A percentile compares a stretch with the other conserved stretches of the same genome.
These are phyloP conservation scores for Melinaea marsaeus DNA, from an alignment of 2,888 invertebrate genomes.

Conservation along the genomic window DNA sequence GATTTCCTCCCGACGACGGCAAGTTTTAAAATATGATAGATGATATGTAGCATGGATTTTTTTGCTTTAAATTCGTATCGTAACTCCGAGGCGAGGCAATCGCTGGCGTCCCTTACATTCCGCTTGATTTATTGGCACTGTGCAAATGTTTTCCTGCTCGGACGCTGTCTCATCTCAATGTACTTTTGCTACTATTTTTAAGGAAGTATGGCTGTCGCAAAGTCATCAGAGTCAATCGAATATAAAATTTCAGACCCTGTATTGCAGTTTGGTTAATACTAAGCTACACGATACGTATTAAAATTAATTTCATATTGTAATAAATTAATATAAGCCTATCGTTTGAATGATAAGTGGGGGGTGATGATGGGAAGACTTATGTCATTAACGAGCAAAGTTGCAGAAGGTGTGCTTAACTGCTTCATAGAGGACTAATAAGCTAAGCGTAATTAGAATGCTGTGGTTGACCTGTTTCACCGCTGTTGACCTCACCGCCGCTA, in stretches of 20 bases:
- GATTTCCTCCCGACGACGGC: slow-evolving; percentile 43
- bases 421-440: slow-evolving; percentile 17
- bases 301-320: neutral
- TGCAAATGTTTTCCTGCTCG: slow-evolving; percentile 8
- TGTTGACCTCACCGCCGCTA: slow-evolving; percentile 11
- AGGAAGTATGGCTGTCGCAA: too few relatives aligned
- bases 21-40: slow-evolving; percentile 47
- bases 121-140: slow-evolving; percentile 34
- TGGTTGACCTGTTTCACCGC: slow-evolving; percentile 19
- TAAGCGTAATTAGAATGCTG: slow-evolving; percentile 19
- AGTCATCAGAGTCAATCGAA: too few relatives aligned
- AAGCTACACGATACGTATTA: neutral
- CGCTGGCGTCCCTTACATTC: slow-evolving; percentile 7
- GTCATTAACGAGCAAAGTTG: slow-evolving; percentile 15
- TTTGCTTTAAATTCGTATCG: slow-evolving; percentile 11
- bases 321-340: neutral
- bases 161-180: slow-evolving; percentile 14
- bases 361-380: neutral
- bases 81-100: slow-evolving; percentile 15
- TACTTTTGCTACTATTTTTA: slow-evolving; percentile 1
- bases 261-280: too few relatives aligned
- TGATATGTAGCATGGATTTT: slow-evolving; percentile 22
- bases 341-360: neutral
- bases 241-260: too few relatives aligned
- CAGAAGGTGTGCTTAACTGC: slow-evolving; percentile 14